Base-by-base conservation (phyloP, 2,888 invertebrate genomes). In the Leptinotarsa juncta region DNA sequence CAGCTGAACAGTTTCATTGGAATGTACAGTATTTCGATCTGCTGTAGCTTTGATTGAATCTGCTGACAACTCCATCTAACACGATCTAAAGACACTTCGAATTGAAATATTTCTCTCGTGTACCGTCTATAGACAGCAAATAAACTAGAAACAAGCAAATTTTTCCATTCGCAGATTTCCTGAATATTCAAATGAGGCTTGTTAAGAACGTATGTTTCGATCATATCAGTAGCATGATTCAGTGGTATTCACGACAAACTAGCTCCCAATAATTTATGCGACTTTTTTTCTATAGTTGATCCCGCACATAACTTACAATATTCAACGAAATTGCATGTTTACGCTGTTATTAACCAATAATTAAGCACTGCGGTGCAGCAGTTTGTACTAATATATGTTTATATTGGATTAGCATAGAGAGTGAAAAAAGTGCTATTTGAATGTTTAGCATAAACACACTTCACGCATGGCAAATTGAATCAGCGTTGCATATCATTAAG, bases 371-470 rank as follows among this genome's bases (percentile, higher is more conserved):
- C 65, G 50, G 65, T 26, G 51, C 26, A 66, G 32, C 65, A 66
- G 66, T 53, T 71, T 69, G 57, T 69, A 57, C 57, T 69, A 48
- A 69, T 69, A 69, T 57, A 42, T 69, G 69, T 57, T 67, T 69
- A 57, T 57, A 69, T 69, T 48, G 20, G 57, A 69, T 69, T 57
- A 57, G 57, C 69, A 69, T 69, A 18, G 50, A 55, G 50, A 69
- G 57, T 48, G 57, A 57, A 20, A 69, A 67, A 66, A 60, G 55
- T 49, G 50, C 15, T 67, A 50, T 67, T 72, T 23, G 42, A 67
- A 60, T 72, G 60, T 60, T 72, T 57, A 60, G 72, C 66, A 72
- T 72, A 72, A 72, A 72, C 60, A 72, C 60, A 67, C 67, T 67
- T 67, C 32, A 67, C 66, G 53, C 53, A 60, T 60, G 72, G 72